Percentiles rank a stretch among this genome's conserved stretches.
Conservation (phyloP, 2,888 invertebrate species). For the Ashinkailepas kermadecensis region DNA sequence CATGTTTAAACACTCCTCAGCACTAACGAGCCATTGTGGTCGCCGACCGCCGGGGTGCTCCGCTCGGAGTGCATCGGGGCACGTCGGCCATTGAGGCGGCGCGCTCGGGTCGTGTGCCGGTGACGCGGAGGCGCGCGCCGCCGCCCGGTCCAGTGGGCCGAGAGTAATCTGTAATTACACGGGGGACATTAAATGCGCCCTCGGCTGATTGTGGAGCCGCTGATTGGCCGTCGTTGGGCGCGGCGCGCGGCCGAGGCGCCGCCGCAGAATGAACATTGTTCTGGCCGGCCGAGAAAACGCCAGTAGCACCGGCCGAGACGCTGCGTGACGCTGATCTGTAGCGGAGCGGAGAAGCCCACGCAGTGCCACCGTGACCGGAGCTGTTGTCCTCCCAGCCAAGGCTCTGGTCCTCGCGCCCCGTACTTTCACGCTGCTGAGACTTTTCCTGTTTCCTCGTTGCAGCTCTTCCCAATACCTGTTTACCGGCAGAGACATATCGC, state of each 20-base stretch:
- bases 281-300: not conserved
- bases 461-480: no score
- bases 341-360: not conserved
- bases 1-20: slow-evolving; percentile 2
- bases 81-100: not conserved
- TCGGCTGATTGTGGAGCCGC: not conserved
- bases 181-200: slow-evolving; percentile 9
- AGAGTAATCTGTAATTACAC: slow-evolving; percentile 5
- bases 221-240: slow-evolving; percentile 2
- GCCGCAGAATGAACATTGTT: slow-evolving; percentile 3
- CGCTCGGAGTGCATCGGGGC: not conserved
- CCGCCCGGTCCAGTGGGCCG: not conserved
- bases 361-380: no score
- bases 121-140: not conserved
- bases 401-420: no score
- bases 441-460: no score
- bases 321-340: not conserved
- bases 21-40: slow-evolving; percentile 3
- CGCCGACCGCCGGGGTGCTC: not conserved
- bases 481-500: no score
- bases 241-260: not conserved
- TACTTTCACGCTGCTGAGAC: no score
- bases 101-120: not conserved
- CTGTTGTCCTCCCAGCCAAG: no score
- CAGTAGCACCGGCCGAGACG: not conserved